A percentile compares a stretch with the other conserved stretches of the same genome.
Conservation (phyloP, 1,140 invertebrate genomes). For the Cotesia glomerata region DNA sequence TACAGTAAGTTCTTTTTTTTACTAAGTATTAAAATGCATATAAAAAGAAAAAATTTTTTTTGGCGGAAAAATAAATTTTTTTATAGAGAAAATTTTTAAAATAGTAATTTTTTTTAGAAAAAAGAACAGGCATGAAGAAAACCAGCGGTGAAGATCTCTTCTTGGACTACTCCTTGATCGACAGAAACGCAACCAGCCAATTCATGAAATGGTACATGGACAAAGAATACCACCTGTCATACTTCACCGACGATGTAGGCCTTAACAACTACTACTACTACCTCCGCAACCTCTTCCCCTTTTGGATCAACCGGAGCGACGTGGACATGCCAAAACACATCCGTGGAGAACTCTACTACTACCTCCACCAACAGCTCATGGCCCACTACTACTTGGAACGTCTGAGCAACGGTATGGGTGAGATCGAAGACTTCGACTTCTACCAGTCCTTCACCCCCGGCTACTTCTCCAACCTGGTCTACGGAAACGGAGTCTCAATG, state of each 20-base stretch:
- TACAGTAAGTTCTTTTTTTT: slow-evolving; percentile 37
- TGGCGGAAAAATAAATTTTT: no score
- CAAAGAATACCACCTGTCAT: slow-evolving; percentile 69
- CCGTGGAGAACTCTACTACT: slow-evolving; percentile 68
- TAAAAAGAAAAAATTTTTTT: neutral
- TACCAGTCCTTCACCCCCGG: slow-evolving; percentile 66
- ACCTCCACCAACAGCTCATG: slow-evolving; percentile 68
- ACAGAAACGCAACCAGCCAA: slow-evolving; percentile 51
- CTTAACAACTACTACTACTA: slow-evolving; percentile 76
- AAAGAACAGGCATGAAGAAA: slow-evolving; percentile 53
- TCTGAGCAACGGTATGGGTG: slow-evolving; percentile 67
- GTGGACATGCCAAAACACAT: slow-evolving; percentile 63
- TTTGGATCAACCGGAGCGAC: slow-evolving; percentile 67
- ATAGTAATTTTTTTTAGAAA: neutral
- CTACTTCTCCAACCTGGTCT: slow-evolving; percentile 70
- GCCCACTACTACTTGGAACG: slow-evolving; percentile 73
- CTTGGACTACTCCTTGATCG: slow-evolving; percentile 49
- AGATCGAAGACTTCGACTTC: slow-evolving; percentile 68
- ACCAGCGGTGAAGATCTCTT: slow-evolving; percentile 37
- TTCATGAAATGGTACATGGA: slow-evolving; percentile 48
- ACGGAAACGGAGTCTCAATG: slow-evolving; percentile 71
- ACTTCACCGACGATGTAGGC: slow-evolving; percentile 76
- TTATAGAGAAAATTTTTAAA: no score
- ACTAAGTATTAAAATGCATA: neutral
- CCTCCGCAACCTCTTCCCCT: slow-evolving; percentile 71